phyloP scores from a whole-genome alignment of 2,888 invertebrate species.

The Synanthedon myopaeformis region DNA sequence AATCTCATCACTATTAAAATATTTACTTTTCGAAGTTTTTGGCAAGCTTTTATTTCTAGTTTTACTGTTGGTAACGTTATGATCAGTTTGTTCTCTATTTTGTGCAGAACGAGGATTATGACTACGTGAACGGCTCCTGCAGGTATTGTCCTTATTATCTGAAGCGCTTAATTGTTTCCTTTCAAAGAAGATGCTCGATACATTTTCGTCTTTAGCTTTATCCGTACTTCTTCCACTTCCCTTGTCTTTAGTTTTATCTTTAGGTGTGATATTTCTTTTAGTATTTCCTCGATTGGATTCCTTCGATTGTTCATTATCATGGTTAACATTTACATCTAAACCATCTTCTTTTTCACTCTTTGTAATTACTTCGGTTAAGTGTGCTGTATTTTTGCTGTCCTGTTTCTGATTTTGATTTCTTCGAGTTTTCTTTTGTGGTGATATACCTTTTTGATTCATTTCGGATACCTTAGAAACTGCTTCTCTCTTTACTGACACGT shows the following conservation, averaged over 20 bases:
- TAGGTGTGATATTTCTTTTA: too few species aligned
- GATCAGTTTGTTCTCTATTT: slow-evolving; percentile 2
- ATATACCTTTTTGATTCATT: neutral
- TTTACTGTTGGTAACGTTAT: slow-evolving; percentile 13
- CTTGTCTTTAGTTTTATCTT: too few species aligned
- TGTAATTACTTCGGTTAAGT: too few species aligned
- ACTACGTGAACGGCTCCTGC: slow-evolving; percentile 25
- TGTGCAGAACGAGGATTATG: slow-evolving; percentile 11
- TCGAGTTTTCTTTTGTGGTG: slow-evolving; percentile 3
- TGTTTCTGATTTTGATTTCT: neutral
- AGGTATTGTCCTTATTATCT: slow-evolving; percentile 8
- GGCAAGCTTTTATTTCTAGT: slow-evolving; percentile 34
- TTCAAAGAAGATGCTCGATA: slow-evolving; percentile 42
- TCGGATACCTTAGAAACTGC: neutral
- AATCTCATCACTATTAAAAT: slow-evolving; percentile 24
- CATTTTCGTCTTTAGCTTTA: slow-evolving; percentile 14
- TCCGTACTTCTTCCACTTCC: too few species aligned
- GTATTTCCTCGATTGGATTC: too few species aligned
- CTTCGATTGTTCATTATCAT: too few species aligned
- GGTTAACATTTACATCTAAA: too few species aligned
- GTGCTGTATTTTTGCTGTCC: too few species aligned
- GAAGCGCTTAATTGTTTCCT: slow-evolving; percentile 6
- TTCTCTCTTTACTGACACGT: neutral
- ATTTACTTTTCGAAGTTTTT: slow-evolving; percentile 28
- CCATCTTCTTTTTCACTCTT: too few species aligned